Evolutionary conservation across 1,140 invertebrate species (phyloP).

Genomic region (Drosophila pseudoobscura): DNA sequence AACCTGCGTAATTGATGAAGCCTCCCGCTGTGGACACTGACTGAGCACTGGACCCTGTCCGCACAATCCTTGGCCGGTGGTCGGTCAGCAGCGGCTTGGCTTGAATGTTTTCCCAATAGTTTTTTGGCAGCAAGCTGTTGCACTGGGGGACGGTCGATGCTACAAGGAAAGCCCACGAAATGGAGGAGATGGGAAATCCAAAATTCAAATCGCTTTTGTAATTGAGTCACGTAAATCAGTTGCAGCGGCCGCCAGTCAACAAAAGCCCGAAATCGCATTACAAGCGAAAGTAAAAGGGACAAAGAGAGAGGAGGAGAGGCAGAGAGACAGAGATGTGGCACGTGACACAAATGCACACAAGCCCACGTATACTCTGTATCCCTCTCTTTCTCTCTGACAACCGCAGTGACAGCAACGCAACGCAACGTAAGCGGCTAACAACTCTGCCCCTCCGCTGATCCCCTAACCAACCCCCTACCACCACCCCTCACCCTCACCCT

Average conservation of each 20-base stretch:
- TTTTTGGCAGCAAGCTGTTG: conserved; percentile 33
- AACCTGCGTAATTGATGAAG: conserved; percentile 72
- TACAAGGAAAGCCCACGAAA: not conserved
- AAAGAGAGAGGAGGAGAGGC: not conserved
- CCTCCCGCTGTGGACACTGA: conserved; percentile 62
- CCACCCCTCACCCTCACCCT: too few species aligned
- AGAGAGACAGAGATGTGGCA: conserved; percentile 19
- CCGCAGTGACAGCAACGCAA: conserved; percentile 38
- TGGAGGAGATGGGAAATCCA: conserved; percentile 16
- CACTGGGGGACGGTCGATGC: not conserved
- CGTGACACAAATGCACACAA: conserved; percentile 28
- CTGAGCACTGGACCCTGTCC: conserved; percentile 67
- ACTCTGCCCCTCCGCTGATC: not conserved
- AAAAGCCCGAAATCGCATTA: conserved; percentile 52
- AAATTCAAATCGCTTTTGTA: conserved; percentile 59
- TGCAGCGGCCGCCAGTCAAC: conserved; percentile 48
- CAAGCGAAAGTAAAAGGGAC: conserved; percentile 32
- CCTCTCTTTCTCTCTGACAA: conserved; percentile 20
- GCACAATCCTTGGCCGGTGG: conserved; percentile 42
- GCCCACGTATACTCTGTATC: too few species aligned
- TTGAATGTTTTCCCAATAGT: conserved; percentile 28
- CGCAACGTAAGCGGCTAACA: conserved; percentile 11
- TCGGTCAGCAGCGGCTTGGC: conserved; percentile 36
- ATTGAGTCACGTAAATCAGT: conserved; percentile 78
- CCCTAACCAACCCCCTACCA: not conserved